Percentiles rank a stretch among this genome's conserved stretches.
These are phyloP conservation scores for Dipus sagitta DNA, from an alignment of 2,797 vertebrate genomes.

Conservation along the genomic window DNA sequence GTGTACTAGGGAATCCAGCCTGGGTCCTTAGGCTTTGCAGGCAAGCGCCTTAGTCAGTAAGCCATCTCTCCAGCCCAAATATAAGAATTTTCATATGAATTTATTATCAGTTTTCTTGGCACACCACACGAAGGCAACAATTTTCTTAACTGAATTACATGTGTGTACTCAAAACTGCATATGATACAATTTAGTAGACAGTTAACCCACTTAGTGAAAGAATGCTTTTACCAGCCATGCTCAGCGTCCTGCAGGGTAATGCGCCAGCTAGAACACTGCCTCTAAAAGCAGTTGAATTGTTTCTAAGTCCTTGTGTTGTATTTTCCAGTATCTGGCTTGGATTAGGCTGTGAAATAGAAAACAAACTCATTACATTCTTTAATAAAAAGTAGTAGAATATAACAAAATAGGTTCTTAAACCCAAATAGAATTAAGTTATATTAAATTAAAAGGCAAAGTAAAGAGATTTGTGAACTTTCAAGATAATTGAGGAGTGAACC, in stretches of 20 bases:
- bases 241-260: neutral
- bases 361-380: neutral
- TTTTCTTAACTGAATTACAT: neutral
- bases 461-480: neutral
- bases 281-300: neutral
- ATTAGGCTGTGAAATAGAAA: neutral
- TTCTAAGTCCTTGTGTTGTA: neutral
- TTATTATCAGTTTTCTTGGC: neutral
- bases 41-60: too few relatives aligned
- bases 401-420: neutral
- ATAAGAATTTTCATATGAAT: neutral
- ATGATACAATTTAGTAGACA: neutral
- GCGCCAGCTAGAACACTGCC: neutral
- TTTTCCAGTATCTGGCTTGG: neutral
- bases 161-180: neutral
- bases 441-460: constrained; percentile 1
- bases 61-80: too few relatives aligned
- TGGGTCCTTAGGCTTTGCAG: too few relatives aligned
- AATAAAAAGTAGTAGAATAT: constrained; percentile 4
- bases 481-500: neutral
- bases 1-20: too few relatives aligned
- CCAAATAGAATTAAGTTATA: neutral
- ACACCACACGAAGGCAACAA: neutral
- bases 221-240: neutral
- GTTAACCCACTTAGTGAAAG: neutral